phyloP scores from a whole-genome alignment of 2,113 vertebrate genomes.

The Taurulus bubalis region DNA sequence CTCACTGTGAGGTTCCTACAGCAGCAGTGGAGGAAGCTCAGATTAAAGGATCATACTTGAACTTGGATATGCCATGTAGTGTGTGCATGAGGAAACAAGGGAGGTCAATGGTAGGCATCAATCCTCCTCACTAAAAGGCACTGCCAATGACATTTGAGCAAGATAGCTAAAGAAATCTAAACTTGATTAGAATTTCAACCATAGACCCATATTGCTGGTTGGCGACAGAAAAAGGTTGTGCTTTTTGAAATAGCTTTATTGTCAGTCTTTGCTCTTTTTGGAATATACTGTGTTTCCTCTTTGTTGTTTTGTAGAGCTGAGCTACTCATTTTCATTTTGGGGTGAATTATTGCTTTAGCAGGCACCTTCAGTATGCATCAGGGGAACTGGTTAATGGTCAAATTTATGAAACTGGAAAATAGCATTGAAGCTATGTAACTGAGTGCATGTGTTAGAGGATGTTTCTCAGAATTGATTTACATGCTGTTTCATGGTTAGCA shows the following conservation, averaged over 20 bases:
- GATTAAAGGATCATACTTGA: conserved; percentile 20
- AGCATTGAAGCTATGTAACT: not conserved
- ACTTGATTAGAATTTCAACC: not conserved
- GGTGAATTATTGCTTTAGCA: conserved; percentile 4
- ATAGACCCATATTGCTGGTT: not conserved
- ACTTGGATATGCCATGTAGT: not conserved
- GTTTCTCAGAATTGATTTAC: not conserved
- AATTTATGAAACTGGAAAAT: not conserved
- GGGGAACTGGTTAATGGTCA: not conserved
- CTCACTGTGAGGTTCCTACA: conserved; percentile 39
- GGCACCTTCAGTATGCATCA: not conserved
- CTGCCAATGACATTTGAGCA: conserved; percentile 1
- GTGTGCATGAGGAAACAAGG: not conserved
- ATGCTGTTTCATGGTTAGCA: not conserved
- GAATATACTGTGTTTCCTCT: not conserved
- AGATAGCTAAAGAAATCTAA: conserved; percentile 5
- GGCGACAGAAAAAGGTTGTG: conserved; percentile 7
- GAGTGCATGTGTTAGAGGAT: not conserved
- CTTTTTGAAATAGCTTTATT: conserved; percentile 16
- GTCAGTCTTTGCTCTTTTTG: not conserved
- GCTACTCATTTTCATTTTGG: not conserved
- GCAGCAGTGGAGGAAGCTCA: conserved; percentile 23
- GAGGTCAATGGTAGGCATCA: not conserved
- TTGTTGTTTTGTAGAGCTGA: conserved; percentile 10
- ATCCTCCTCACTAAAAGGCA: not conserved